A percentile compares a stretch with the other conserved stretches of the same genome.
phyloP scores from a whole-genome alignment of 2,797 vertebrate genomes.

The Pelodytes ibericus region DNA sequence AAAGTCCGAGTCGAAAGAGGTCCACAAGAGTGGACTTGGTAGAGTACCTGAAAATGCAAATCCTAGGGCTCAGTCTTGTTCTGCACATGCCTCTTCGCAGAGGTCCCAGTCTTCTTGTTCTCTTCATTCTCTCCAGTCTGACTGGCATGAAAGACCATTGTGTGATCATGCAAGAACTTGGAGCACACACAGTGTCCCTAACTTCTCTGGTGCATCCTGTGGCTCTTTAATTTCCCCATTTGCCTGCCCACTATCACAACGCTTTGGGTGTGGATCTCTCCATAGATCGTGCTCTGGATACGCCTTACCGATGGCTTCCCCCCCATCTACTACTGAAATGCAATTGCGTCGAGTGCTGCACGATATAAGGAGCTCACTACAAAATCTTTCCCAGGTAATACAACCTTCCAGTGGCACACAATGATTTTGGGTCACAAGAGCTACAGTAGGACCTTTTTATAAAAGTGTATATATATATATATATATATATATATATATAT shows the following conservation, averaged over 20 bases:
- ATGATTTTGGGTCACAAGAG: too few species aligned
- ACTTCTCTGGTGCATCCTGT: slow-evolving; percentile 68
- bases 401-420: too few species aligned
- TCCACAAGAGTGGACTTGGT: slow-evolving; percentile 38
- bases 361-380: slow-evolving; percentile 89
- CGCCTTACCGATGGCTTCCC: slow-evolving; percentile 21
- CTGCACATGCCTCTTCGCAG: slow-evolving; percentile 64
- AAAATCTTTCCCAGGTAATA: slow-evolving; percentile 88
- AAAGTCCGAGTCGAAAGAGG: slow-evolving; percentile 61
- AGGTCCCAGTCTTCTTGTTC: slow-evolving; percentile 78
- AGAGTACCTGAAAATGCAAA: slow-evolving; percentile 59
- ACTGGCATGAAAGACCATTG: slow-evolving; percentile 74
- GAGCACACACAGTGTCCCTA: slow-evolving; percentile 88
- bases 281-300: slow-evolving; percentile 61
- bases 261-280: slow-evolving; percentile 61
- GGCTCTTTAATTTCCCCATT: slow-evolving; percentile 62
- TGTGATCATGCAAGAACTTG: slow-evolving; percentile 73
- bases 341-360: slow-evolving; percentile 90
- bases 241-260: slow-evolving; percentile 65
- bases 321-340: slow-evolving; percentile 87
- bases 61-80: slow-evolving; percentile 65
- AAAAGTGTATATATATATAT: too few species aligned
- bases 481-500: too few species aligned
- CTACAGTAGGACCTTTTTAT: too few species aligned
- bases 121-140: slow-evolving; percentile 75